phyloP scores from a whole-genome alignment of 35 echinoderm and acorn worm genomes.

The Apostichopus californicus region DNA sequence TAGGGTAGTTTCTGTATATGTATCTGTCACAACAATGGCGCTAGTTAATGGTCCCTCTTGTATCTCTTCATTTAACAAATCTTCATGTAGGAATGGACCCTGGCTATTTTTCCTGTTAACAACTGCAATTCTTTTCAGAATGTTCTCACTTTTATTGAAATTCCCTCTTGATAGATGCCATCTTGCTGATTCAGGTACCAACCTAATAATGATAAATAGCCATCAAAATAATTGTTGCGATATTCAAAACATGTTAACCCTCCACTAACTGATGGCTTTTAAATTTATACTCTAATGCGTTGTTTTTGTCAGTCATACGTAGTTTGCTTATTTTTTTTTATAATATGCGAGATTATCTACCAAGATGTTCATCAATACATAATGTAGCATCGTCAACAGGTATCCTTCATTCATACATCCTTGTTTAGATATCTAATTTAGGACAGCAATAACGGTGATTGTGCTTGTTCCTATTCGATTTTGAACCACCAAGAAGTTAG shows the following conservation, averaged over 20 bases:
- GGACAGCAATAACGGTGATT: too few relatives aligned
- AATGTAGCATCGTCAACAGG: too few relatives aligned
- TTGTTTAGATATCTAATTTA: too few relatives aligned
- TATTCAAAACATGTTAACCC: neutral
- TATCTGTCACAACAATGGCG: neutral
- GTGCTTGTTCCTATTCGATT: too few relatives aligned
- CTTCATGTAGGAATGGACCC: neutral
- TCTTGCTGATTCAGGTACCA: slow-evolving; percentile 2
- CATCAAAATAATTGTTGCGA: neutral
- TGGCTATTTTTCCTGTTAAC: slow-evolving; percentile 6
- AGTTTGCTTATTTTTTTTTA: neutral
- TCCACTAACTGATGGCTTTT: neutral
- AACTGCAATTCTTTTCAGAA: slow-evolving; percentile 19
- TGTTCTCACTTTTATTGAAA: neutral
- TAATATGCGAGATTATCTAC: too few relatives aligned
- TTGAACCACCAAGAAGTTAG: too few relatives aligned
- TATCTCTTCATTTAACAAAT: neutral
- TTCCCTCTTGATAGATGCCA: slow-evolving; percentile 24
- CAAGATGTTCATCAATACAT: too few relatives aligned
- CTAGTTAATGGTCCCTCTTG: neutral
- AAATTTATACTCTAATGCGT: neutral
- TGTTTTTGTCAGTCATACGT: neutral
- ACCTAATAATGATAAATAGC: neutral
- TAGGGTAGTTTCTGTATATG: neutral
- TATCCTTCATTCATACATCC: too few relatives aligned